Base-by-base conservation (phyloP, 2,888 invertebrate species). In the Dorcus parallelipipedus region DNA sequence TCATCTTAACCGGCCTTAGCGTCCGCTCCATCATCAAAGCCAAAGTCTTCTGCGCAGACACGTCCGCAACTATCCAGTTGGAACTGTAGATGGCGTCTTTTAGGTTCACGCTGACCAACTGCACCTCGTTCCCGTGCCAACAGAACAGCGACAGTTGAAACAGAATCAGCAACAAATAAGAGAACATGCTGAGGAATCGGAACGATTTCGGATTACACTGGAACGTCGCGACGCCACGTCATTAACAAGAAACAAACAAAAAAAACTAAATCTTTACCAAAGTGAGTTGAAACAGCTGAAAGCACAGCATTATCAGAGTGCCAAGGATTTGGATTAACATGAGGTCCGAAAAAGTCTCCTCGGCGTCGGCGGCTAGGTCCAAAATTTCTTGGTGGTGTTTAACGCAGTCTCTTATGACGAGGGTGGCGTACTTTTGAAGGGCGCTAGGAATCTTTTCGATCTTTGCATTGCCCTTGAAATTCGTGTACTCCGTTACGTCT, bases 11-110 rank as follows among this genome's bases (percentile, higher is more conserved):
- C 0, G 81, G 81, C 0, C 77, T 73, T 64, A 82, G 82, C 0
- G 82, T 78, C 9, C 81, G 68, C 71, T 78, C 73, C 77, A 81
- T 80, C 62, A 75, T 75, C 64, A 80, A 59, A 40, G 77, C 54
- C 17, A 82, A 70, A 39, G 73, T 58, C 33, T 54, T 62, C 39
- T 65, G 63, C 38, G 66, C 63, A n/a, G 59, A 48, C n/a, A 59
- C 64, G 50, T 68, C 65, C 3, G 65, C 55, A 10, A 59, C 50
- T 10, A 66, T 56, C 71, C 72, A 72, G 14, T 66, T 56, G 23
- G 61, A 64, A 50, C 66, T 63, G 52, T 68, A 72, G 1, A 66
- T 65, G 23, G 68, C 69, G 9, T 62, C 58, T 7, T 69, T 65
- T 39, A 70, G 60, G 38, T 62, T 58, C 40, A 59, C 60, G 49